These are phyloP conservation scores for Byasa hedistus DNA, from an alignment of 2,888 invertebrate genomes.

Conservation along the genomic window DNA sequence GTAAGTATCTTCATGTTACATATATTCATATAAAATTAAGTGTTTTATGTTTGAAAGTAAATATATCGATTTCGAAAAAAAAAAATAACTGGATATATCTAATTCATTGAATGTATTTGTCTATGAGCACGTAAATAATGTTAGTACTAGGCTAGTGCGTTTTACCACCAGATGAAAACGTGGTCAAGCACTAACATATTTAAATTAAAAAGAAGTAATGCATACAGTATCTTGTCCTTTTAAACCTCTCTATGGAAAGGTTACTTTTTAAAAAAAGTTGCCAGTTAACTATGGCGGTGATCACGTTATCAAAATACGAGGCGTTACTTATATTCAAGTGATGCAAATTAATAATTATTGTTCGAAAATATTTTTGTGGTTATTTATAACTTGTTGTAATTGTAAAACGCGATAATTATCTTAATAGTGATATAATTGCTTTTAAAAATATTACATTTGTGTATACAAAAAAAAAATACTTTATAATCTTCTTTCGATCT, in stretches of 20 bases:
- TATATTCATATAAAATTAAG: neutral
- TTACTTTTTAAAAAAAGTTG: neutral
- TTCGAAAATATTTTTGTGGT: slow-evolving; percentile 45
- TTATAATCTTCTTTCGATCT: slow-evolving; percentile 13
- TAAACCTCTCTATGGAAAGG: neutral
- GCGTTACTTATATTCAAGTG: slow-evolving; percentile 12
- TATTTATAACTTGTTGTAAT: slow-evolving; percentile 54
- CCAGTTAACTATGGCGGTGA: slow-evolving; percentile 12
- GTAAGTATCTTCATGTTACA: slow-evolving; percentile 10
- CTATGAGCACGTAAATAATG: neutral
- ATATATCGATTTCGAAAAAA: neutral
- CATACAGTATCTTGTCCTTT: neutral
- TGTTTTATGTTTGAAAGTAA: neutral
- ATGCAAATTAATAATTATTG: slow-evolving; percentile 21
- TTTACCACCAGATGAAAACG: no score
- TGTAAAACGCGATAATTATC: slow-evolving; percentile 39
- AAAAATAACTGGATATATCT: slow-evolving; percentile 2
- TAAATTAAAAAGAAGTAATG: no score
- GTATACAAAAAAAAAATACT: slow-evolving; percentile 15
- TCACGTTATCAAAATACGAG: neutral
- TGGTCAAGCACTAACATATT: no score
- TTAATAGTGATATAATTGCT: slow-evolving; percentile 25
- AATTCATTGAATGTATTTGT: neutral
- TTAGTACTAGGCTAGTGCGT: no score
- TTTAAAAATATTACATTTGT: slow-evolving; percentile 22